These are phyloP conservation scores for Caerostris darwini DNA, from an alignment of 1,140 invertebrate species.

Conservation along the genomic window DNA sequence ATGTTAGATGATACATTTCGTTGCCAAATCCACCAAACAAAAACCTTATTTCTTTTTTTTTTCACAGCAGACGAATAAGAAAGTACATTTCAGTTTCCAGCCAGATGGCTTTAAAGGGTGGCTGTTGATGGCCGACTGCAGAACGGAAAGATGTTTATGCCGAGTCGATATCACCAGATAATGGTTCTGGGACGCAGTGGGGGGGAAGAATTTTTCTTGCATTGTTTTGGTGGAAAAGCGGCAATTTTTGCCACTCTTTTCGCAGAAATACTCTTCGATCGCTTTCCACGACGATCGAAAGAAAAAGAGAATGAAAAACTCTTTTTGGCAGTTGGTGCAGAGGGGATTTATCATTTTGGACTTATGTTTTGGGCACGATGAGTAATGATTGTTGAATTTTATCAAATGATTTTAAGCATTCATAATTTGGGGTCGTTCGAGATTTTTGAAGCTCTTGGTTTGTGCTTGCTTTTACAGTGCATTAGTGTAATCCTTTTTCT, in stretches of 20 bases:
- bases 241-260: conserved; percentile 18
- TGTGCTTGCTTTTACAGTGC: too few species aligned
- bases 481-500: too few species aligned
- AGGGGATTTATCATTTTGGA: not conserved
- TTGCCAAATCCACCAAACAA: not conserved
- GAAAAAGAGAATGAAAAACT: not conserved
- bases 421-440: not conserved
- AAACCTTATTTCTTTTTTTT: not conserved
- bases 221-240: conserved; percentile 22
- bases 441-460: not conserved
- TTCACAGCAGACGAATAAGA: not conserved
- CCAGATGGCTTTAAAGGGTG: conserved; percentile 17
- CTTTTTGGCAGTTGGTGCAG: not conserved
- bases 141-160: not conserved
- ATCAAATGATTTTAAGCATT: conserved; percentile 1
- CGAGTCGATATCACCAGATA: conserved; percentile 6
- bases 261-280: conserved; percentile 10
- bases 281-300: not conserved
- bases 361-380: not conserved
- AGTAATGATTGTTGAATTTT: not conserved
- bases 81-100: not conserved
- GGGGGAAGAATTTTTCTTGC: not conserved
- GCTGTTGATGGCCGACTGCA: not conserved
- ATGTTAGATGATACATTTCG: conserved; percentile 8
- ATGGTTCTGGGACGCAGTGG: not conserved